These are phyloP conservation scores for Vidua chalybeata DNA, from an alignment of 2,113 vertebrate genomes.

Conservation along the genomic window DNA sequence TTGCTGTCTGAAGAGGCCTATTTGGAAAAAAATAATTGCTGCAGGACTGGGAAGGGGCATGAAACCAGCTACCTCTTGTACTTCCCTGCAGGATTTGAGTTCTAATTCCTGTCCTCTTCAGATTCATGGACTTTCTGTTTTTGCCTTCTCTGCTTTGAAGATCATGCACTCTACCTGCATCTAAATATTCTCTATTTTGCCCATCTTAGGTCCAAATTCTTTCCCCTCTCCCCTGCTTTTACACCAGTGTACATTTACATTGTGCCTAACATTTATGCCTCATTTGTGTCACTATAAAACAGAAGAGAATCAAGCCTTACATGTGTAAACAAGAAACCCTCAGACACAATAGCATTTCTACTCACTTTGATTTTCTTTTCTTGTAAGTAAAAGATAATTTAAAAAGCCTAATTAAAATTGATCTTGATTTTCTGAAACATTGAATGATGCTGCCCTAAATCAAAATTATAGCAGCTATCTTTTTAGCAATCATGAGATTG, in stretches of 20 bases:
- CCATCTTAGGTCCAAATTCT: background rate
- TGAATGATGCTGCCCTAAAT: background rate
- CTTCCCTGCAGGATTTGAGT: background rate
- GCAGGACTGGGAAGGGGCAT: background rate
- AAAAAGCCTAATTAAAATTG: constrained; percentile 7
- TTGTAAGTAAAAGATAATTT: background rate
- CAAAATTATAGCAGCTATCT: background rate
- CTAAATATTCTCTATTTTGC: background rate
- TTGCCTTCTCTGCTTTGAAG: background rate
- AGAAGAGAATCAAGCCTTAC: background rate
- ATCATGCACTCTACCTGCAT: background rate
- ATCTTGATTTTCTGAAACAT: constrained; percentile 16
- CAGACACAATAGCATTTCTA: background rate
- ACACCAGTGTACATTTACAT: background rate
- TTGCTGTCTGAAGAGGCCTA: background rate
- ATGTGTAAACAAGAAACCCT: background rate
- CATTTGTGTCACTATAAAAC: background rate
- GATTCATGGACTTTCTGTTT: background rate
- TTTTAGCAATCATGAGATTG: background rate
- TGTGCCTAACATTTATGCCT: background rate
- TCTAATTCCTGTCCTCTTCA: background rate
- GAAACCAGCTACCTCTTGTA: background rate
- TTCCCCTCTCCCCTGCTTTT: background rate
- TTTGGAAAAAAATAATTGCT: background rate
- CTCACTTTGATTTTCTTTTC: background rate